Percentiles rank a stretch among this genome's conserved stretches.
These are phyloP conservation scores for Chaunax sp. DNA, from an alignment of 2,797 vertebrate species.

Conservation along the genomic window DNA sequence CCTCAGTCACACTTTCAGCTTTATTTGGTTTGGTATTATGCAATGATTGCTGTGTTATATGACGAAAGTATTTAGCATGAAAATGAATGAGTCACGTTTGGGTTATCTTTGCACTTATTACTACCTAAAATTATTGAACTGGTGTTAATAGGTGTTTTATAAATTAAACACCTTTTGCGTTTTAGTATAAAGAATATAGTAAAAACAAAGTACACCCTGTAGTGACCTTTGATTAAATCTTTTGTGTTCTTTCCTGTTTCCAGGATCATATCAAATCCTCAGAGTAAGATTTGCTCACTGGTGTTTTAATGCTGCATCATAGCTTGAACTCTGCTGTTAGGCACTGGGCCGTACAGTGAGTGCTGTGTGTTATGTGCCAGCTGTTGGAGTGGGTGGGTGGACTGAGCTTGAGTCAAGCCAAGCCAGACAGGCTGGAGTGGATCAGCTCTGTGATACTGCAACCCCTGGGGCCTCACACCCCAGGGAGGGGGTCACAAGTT, in stretches of 20 bases:
- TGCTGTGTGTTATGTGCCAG: constrained; percentile 72
- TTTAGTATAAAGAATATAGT: too few species aligned
- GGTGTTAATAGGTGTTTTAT: too few species aligned
- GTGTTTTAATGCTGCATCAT: constrained; percentile 47
- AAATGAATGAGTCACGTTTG: too few species aligned
- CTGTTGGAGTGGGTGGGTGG: constrained; percentile 71
- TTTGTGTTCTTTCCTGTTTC: constrained; percentile 2
- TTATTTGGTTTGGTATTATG: too few species aligned
- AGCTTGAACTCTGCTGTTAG: constrained; percentile 45
- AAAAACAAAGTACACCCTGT: too few species aligned
- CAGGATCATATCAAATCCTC: constrained; percentile 26
- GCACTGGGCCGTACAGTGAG: constrained; percentile 57
- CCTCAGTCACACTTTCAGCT: too few species aligned
- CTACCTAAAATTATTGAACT: too few species aligned
- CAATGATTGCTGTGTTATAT: too few species aligned
- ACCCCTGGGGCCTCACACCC: constrained; percentile 74
- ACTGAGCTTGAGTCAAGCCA: constrained; percentile 54
- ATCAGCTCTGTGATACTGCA: constrained; percentile 81
- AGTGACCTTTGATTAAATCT: constrained; percentile 1
- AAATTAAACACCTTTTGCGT: too few species aligned
- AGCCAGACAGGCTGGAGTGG: constrained; percentile 76
- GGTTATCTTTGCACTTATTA: too few species aligned
- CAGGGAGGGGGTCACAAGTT: constrained; percentile 83
- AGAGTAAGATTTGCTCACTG: constrained; percentile 17
- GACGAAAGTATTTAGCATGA: too few species aligned